Base-by-base conservation (phyloP, 2,797 vertebrate species). In the Percopsis omiscomaycus region DNA sequence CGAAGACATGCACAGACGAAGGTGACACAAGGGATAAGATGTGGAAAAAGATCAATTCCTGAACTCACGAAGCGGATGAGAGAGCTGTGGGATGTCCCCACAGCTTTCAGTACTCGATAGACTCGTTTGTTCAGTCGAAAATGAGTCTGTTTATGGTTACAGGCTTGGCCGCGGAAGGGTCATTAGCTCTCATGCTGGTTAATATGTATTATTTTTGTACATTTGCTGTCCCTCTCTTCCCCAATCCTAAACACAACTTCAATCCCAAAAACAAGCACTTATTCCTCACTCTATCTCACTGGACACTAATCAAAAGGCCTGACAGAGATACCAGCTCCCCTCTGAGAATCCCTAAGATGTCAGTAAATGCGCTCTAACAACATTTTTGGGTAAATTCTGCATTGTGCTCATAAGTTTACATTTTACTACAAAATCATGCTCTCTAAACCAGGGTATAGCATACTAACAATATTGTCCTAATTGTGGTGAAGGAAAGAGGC, bases 151-250 rank as follows among this genome's bases (percentile, higher is more conserved):
- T 29, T 30, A 5, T 77, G 75, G 68, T 74, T 75, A 53, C 67
- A 71, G 64, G 69, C 65, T 55, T 3, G 65, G 60, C 77, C 9
- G 5, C 74, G 1, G 15, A 59, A 86, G 83, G 86, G 84, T 81
- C 82, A 66, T 85, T 76, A 85, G 75, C 68, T 74, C 71, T 82
- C 78, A 75, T 66, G 74, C 86, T 90, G 88, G 82, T 87, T 82
- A 78, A 85, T 81, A 80, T 92, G 88, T 92, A 88, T 90, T 88
- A 84, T 91, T 91, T 65, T 91, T 92, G 91, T 92, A 91, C 73
- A 89, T 90, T 91, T 83, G 79, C 78, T 86, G 82, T 77, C 61
- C 85, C 69, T 76, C 66, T 68, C 62, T 85, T 69, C 73, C 65
- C 78, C 64, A 72, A 73, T 81, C 78, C 73, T 49, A 67, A 80